A percentile compares a stretch with the other conserved stretches of the same genome.
phyloP scores from a whole-genome alignment of 2,797 vertebrate genomes.

The Loriculus beryllinus region DNA sequence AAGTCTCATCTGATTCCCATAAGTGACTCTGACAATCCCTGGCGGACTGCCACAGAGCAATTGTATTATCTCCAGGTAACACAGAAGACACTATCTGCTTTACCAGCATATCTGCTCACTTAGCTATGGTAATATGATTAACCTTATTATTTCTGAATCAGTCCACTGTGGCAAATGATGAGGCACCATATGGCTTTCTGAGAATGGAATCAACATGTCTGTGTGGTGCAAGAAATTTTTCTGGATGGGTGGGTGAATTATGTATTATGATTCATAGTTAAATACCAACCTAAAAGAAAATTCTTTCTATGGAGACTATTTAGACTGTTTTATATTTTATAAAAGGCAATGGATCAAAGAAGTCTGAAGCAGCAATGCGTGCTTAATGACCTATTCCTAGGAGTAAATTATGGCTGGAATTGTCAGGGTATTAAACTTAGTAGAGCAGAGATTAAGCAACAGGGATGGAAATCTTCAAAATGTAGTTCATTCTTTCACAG shows the following conservation, averaged over 20 bases:
- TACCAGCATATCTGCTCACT: neutral
- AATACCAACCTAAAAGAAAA: conserved; percentile 49
- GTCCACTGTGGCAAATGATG: conserved; percentile 6
- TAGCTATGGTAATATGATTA: conserved; percentile 20
- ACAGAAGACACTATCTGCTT: neutral
- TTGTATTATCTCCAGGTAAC: neutral
- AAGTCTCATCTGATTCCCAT: neutral
- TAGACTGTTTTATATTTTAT: conserved; percentile 43
- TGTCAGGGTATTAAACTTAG: conserved; percentile 61
- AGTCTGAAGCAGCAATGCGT: conserved; percentile 14
- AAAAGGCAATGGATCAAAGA: conserved; percentile 53
- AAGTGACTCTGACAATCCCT: neutral
- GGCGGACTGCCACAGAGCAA: neutral
- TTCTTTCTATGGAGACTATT: conserved; percentile 37
- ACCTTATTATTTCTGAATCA: conserved; percentile 59
- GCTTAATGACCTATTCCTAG: conserved; percentile 63
- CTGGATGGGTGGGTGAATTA: conserved; percentile 39
- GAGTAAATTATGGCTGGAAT: conserved; percentile 69
- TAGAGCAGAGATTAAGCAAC: conserved; percentile 51
- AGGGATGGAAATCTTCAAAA: conserved; percentile 56
- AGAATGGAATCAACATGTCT: conserved; percentile 15
- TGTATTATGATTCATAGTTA: conserved; percentile 40
- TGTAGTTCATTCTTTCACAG: conserved; percentile 62
- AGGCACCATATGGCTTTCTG: conserved; percentile 31
- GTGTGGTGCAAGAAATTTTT: neutral